Conservation (phyloP, 2,888 invertebrate species). For the Lordiphosa fenestrarum region DNA sequence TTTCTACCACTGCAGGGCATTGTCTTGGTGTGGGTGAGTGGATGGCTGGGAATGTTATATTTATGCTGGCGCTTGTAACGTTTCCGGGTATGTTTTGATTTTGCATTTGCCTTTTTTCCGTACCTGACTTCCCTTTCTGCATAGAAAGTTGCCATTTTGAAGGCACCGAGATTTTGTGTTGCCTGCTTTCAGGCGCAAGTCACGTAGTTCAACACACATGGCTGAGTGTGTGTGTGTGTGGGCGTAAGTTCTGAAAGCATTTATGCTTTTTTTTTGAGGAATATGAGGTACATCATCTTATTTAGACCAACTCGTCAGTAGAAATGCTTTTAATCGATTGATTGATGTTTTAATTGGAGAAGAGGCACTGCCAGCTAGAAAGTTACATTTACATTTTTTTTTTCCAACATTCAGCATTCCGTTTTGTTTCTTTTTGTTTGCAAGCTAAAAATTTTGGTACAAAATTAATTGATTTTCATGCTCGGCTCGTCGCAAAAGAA, state of each 20-base stretch:
- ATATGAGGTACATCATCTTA: constrained; percentile 15
- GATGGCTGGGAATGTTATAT: constrained; percentile 24
- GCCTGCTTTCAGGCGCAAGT: constrained; percentile 63
- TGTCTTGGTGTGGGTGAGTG: constrained; percentile 25
- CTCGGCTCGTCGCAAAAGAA: constrained; percentile 69
- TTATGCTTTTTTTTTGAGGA: constrained; percentile 43
- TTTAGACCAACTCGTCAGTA: constrained; percentile 48
- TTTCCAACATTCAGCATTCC: constrained; percentile 26
- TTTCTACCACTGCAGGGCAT: constrained; percentile 16
- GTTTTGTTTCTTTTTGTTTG: constrained; percentile 22
- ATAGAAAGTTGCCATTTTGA: constrained; percentile 47
- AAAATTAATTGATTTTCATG: constrained; percentile 74
- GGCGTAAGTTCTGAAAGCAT: constrained; percentile 42
- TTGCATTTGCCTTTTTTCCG: constrained; percentile 31
- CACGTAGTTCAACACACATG: constrained; percentile 42
- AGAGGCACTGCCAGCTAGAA: constrained; percentile 60
- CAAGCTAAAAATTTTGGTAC: constrained; percentile 69
- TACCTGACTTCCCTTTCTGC: too few relatives aligned
- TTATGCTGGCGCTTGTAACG: constrained; percentile 59
- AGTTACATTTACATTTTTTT: constrained; percentile 33
- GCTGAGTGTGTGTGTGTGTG: constrained; percentile 1
- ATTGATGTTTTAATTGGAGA: constrained; percentile 78
- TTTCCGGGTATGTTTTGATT: constrained; percentile 65
- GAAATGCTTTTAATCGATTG: constrained; percentile 76
- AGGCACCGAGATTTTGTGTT: constrained; percentile 51